Conservation (phyloP, 2,888 invertebrate genomes). For the Hirtodrosophila duncani region DNA sequence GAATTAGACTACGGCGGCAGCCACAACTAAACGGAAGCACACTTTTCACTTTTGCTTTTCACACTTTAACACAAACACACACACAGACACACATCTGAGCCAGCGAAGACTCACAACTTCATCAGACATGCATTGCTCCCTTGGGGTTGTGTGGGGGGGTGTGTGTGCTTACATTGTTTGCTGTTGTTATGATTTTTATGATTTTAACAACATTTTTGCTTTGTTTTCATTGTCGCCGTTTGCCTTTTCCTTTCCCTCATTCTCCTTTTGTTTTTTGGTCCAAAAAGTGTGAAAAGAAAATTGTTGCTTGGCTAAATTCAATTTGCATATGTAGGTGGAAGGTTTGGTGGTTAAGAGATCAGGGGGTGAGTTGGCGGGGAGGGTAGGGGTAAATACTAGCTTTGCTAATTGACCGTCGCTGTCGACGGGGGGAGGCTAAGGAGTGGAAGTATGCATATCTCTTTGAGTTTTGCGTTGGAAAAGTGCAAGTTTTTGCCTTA, state of each 20-base stretch:
- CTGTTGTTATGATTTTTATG: slow-evolving; percentile 51
- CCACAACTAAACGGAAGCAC: too few relatives aligned
- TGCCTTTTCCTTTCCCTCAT: slow-evolving; percentile 40
- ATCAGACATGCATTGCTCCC: slow-evolving; percentile 54
- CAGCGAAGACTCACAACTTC: too few relatives aligned
- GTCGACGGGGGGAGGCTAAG: background rate
- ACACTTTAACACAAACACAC: too few relatives aligned
- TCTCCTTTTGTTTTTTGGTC: slow-evolving; percentile 20
- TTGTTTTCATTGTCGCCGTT: slow-evolving; percentile 27
- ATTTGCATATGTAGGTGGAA: slow-evolving; percentile 62
- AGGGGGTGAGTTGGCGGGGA: too few relatives aligned
- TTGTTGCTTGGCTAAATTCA: slow-evolving; percentile 57
- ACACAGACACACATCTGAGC: too few relatives aligned
- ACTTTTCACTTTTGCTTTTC: too few relatives aligned
- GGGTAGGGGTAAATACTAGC: too few relatives aligned
- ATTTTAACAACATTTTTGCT: slow-evolving; percentile 34
- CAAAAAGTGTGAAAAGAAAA: slow-evolving; percentile 58
- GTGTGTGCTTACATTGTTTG: slow-evolving; percentile 35
- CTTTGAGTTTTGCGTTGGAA: slow-evolving; percentile 24
- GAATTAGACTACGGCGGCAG: too few relatives aligned
- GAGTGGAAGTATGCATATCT: background rate
- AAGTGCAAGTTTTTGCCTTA: slow-evolving; percentile 35
- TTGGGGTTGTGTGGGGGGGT: slow-evolving; percentile 1
- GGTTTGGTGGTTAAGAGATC: slow-evolving; percentile 15
- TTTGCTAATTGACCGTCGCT: slow-evolving; percentile 60